Evolutionary conservation across 1,140 invertebrate species (phyloP), one percentile per base, ranked within the genome.

Genomic region (Lanistes nyassanus): DNA sequence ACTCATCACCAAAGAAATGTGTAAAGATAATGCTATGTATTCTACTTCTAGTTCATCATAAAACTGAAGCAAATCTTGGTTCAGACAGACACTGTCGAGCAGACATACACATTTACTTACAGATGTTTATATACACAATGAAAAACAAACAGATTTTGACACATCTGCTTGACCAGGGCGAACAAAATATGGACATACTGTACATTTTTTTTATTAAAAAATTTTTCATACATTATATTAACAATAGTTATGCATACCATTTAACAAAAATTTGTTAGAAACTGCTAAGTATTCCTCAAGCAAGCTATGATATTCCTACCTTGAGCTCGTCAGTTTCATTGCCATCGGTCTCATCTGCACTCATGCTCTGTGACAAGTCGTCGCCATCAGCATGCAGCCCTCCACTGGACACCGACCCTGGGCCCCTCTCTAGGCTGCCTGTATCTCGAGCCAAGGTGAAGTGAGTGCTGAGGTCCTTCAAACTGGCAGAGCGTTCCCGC

Each of bases 281-380:
- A n/a, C n/a, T 47, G 42, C 42, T 13, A 1, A 47, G 42, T 47
- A 47, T 47, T 47, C 42, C 9, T 47, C 42, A 47, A 16, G 9
- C 9, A 47, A 47, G 42, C 42, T 47, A 47, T 13, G 42, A 47
- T 1, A 16, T 47, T 47, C 42, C 42, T 75, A 88, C 87, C 83
- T 89, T 88, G 13, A 83, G 79, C 79, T 88, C 87, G 82, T 88
- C 87, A 36, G 87, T 88, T 78, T 87, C 85, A 80, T 86, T 86
- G 77, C 82, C 81, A 42, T 79, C 76, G 6, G 83, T 82, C 72
- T 82, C 78, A 71, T 81, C 78, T 55, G 67, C 65, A 42, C 76
- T 80, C 60, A 76, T 56, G 47, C 55, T 73, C 65, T 79, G 78
- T 39, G 64, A 51, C 67, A 73, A 69, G n/a, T 76, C 72, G 51